Conservation (phyloP, 2,888 invertebrate genomes). For the Drosophila dives region DNA sequence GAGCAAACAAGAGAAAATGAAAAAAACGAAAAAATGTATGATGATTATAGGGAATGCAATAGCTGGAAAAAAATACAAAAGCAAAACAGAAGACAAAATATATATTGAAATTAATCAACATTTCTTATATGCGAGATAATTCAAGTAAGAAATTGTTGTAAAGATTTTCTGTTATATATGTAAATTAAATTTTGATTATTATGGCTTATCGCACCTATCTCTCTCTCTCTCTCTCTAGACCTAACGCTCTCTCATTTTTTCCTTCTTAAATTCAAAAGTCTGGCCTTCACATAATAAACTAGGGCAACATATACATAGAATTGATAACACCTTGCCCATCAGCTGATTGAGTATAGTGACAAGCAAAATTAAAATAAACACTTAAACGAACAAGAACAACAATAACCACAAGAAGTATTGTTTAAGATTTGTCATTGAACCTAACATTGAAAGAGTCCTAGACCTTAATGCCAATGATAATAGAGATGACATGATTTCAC, state of each 20-base stretch:
- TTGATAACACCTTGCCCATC: conserved; percentile 54
- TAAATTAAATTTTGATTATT: background rate
- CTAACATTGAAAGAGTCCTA: conserved; percentile 49
- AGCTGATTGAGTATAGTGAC: conserved; percentile 59
- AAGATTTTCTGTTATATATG: background rate
- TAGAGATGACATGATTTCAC: conserved; percentile 5
- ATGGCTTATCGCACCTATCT: background rate
- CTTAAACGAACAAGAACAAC: conserved; percentile 21
- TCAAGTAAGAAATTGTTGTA: background rate
- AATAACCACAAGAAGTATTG: conserved; percentile 39
- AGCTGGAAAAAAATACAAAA: background rate
- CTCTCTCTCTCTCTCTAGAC: background rate
- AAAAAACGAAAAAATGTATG: conserved; percentile 2
- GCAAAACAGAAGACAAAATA: background rate
- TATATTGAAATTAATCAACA: background rate
- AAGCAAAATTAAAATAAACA: conserved; percentile 23
- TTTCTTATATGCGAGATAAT: background rate
- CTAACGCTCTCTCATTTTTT: background rate
- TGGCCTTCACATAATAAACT: conserved; percentile 50
- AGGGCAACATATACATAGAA: conserved; percentile 60
- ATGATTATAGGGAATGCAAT: conserved; percentile 14
- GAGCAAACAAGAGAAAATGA: conserved; percentile 8
- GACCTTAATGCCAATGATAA: conserved; percentile 6
- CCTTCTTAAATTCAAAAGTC: conserved; percentile 3
- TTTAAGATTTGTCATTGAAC: conserved; percentile 74